A percentile compares a stretch with the other conserved stretches of the same genome.
phyloP scores from a whole-genome alignment of 2,888 invertebrate species.

The Calliphora vomitoria region DNA sequence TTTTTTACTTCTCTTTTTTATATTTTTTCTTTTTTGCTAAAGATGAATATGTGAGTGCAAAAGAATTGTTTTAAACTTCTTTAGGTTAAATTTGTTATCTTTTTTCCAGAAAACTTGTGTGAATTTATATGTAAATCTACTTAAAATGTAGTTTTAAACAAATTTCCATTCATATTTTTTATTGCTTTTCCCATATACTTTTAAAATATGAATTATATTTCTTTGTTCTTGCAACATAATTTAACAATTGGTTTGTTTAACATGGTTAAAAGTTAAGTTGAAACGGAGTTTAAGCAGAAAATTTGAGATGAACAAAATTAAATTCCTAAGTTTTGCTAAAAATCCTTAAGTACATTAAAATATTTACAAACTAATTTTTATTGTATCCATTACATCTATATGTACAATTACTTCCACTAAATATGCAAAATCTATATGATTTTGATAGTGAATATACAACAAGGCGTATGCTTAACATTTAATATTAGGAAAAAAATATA shows the following conservation, averaged over 20 bases:
- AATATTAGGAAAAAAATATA: not conserved
- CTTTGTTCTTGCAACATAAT: not conserved
- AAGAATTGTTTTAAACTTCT: conserved; percentile 50
- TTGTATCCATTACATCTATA: too few species aligned
- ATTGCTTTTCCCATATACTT: conserved; percentile 29
- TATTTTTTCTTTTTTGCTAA: conserved; percentile 14
- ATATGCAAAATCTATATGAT: too few species aligned
- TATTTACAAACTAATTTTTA: too few species aligned
- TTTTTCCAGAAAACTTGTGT: conserved; percentile 34
- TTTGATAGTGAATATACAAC: not conserved
- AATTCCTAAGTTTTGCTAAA: too few species aligned
- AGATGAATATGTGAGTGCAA: not conserved
- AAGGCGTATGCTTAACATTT: not conserved
- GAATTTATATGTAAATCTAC: conserved; percentile 72
- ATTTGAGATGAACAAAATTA: not conserved
- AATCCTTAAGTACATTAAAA: too few species aligned
- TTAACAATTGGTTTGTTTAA: conserved; percentile 21
- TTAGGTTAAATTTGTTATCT: conserved; percentile 30
- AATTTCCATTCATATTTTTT: conserved; percentile 20
- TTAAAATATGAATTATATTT: conserved; percentile 23
- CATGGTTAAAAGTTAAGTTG: conserved; percentile 5
- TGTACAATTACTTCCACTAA: too few species aligned
- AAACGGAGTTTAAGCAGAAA: not conserved
- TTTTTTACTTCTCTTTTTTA: not conserved
- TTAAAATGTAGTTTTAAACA: conserved; percentile 63